Conservation (phyloP, 1,140 invertebrate species). For the Lepidurus apus region DNA sequence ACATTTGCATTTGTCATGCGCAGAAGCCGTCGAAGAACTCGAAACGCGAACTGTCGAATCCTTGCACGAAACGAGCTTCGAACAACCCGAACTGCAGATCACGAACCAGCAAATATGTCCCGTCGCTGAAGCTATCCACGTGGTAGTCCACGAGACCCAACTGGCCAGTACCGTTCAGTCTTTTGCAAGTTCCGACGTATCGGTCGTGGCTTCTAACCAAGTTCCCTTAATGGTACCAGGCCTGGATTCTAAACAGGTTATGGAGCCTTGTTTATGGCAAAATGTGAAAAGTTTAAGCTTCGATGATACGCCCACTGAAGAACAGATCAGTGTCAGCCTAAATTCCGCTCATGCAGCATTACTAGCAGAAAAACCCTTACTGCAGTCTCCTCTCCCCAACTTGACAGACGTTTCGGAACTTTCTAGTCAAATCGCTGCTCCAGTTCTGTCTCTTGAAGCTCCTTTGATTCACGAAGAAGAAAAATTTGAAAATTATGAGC, state of each 20-base stretch:
- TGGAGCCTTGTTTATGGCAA: neutral
- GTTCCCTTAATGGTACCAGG: neutral
- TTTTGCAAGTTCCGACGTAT: neutral
- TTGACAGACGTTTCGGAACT: neutral
- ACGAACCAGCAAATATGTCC: neutral
- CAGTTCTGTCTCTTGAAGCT: neutral
- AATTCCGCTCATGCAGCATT: neutral
- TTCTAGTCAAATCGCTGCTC: neutral
- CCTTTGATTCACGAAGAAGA: constrained; percentile 18
- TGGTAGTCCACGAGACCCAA: neutral
- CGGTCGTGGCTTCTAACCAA: neutral
- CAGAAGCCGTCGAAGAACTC: neutral
- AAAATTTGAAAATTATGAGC: neutral
- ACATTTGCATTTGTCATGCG: neutral
- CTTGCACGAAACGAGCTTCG: neutral
- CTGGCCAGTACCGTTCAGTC: neutral
- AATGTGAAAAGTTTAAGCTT: neutral
- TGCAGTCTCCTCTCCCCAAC: neutral
- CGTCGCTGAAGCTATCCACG: neutral
- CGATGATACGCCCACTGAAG: neutral
- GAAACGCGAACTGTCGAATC: neutral
- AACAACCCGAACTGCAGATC: neutral
- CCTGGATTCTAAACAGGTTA: neutral
- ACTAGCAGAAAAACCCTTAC: neutral
- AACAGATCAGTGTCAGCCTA: neutral